Percentiles rank a stretch among this genome's conserved stretches.
Conservation (phyloP, 2,797 vertebrate species). For the Pseudomugil tenellus region DNA sequence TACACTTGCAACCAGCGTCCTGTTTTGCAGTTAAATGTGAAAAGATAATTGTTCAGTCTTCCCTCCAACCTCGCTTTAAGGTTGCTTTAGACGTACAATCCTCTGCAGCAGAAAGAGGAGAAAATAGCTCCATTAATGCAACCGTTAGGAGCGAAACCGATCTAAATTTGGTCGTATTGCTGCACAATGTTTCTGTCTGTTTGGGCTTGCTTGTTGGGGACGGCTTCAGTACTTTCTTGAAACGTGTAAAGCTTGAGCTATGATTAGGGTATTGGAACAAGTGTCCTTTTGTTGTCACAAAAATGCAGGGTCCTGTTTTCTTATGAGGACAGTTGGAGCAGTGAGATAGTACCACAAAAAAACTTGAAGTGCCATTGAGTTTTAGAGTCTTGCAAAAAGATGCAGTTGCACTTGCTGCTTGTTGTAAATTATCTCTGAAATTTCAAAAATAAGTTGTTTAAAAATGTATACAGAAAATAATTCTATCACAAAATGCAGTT, state of each 20-base stretch:
- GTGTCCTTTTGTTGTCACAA: neutral
- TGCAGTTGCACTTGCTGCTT: too few species aligned
- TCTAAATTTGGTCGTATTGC: conserved; percentile 8
- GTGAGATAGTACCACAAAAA: neutral
- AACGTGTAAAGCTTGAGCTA: neutral
- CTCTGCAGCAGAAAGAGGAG: neutral
- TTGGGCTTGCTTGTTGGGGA: neutral
- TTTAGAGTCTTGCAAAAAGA: neutral
- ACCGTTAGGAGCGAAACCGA: conserved; percentile 17
- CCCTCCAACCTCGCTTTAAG: conserved; percentile 26
- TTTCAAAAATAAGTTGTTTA: neutral
- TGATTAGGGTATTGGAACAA: neutral
- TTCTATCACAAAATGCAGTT: neutral
- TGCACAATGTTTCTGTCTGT: neutral
- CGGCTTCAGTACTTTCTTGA: conserved; percentile 11
- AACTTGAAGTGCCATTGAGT: neutral
- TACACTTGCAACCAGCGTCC: conserved; percentile 9
- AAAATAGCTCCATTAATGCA: conserved; percentile 14
- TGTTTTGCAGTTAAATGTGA: conserved; percentile 16
- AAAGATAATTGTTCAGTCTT: conserved; percentile 24
- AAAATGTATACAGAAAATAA: neutral
- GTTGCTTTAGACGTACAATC: conserved; percentile 12
- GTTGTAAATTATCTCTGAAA: neutral
- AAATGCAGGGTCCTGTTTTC: neutral
- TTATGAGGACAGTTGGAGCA: neutral